Base-by-base conservation (phyloP, 2,888 invertebrate species). In the Limnephilus auricula region DNA sequence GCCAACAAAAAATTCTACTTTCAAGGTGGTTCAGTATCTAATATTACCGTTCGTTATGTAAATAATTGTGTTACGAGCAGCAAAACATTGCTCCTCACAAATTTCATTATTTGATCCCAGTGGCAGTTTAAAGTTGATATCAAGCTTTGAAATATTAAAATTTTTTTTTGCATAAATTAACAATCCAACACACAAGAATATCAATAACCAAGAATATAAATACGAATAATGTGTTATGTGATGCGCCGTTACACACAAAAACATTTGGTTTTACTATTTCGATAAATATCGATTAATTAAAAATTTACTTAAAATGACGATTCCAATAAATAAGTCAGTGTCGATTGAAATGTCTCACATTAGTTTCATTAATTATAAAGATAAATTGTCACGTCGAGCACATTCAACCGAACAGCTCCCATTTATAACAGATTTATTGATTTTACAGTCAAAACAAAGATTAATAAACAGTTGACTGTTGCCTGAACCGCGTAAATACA, bases 11-110 rank as follows among this genome's bases (percentile, higher is more conserved):
- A 37, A 83, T 15, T 37, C 30, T 13, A 18, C 40, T 45, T 85
- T 85, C 85, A 85, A 85, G 85, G 85, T 85, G 85, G 85, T 45
- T 50, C n/a, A 45, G 85, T 85, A n/a, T n/a, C n/a, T n/a, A 30
- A 37, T n/a, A 40, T 40, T 40, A 40, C 85, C 15, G n/a, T n/a
- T 85, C 40, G 45, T 85, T 45, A 45, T 45, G 85, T 85, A 30
- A 85, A 45, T 85, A 85, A 30, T 65, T 65, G 6, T 85, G 9
- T 85, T 85, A n/a, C 30, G 10, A 45, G 9, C 45, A n/a, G n/a
- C 45, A 85, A 85, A 85, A 85, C 45, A 30, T n/a, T 30, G 65
- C 25, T 65, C 9, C 65, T 65, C 65, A 65, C n/a, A 65, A 65
- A 65, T 65, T 65, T n/a, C 25, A 25, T 65, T 65, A 65, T 65